A percentile compares a stretch with the other conserved stretches of the same genome.
phyloP scores from a whole-genome alignment of 53 echinoderm and acorn worm genomes.

The Crossaster papposus region DNA sequence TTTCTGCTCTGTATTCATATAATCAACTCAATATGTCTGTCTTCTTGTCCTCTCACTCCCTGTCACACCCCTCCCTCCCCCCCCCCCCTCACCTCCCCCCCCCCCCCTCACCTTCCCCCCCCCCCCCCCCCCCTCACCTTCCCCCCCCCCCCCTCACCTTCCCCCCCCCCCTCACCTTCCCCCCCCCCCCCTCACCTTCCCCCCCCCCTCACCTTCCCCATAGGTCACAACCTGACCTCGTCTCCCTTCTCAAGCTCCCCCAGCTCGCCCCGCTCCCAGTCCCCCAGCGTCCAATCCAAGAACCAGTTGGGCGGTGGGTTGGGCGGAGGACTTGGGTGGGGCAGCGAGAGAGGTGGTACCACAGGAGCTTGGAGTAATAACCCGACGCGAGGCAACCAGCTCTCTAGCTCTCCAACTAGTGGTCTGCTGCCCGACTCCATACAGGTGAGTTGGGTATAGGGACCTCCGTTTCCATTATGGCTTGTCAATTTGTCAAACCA shows the following conservation, averaged over 20 bases:
- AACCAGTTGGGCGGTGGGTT: constrained; percentile 35
- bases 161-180: not conserved
- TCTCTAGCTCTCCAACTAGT: constrained; percentile 96
- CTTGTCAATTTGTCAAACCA: not conserved
- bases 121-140: not conserved
- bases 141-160: not conserved
- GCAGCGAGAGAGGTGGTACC: constrained; percentile 17
- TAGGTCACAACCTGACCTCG: constrained; percentile 60
- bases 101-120: not conserved
- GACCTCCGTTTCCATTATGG: not conserved
- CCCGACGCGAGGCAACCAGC: constrained; percentile 63
- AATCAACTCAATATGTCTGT: not conserved
- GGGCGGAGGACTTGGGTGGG: constrained; percentile 63
- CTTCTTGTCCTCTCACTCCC: not conserved
- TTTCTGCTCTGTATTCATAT: too few species aligned
- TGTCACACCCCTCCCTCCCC: too few species aligned
- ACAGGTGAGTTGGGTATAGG: constrained; percentile 73
- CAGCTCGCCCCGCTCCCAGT: constrained; percentile 65
- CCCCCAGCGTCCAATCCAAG: constrained; percentile 62
- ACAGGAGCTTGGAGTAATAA: constrained; percentile 52
- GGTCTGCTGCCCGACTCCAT: constrained; percentile 86
- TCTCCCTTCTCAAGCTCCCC: constrained; percentile 72
- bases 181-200: not conserved
- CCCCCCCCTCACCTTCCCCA: not conserved
- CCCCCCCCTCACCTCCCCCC: not conserved